Evolutionary conservation across 2,888 invertebrate genomes (phyloP).

Genomic region (Sialis lutaria): DNA sequence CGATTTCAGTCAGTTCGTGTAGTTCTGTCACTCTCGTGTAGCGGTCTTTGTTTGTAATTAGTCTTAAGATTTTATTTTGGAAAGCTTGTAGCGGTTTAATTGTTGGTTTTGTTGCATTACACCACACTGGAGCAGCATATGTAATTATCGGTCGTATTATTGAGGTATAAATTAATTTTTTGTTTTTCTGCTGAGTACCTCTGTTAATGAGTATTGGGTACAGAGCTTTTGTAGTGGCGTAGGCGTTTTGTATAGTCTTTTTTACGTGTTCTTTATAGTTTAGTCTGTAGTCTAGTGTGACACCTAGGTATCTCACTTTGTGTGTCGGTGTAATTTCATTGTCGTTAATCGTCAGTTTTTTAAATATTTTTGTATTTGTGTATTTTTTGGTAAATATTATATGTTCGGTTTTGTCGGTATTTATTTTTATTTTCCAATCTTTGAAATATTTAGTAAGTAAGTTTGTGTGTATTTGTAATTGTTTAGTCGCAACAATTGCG

Average conservation of each 20-base stretch:
- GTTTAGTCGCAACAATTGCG: constrained; percentile 4
- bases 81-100: too few species aligned
- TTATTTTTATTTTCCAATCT: constrained; percentile 9
- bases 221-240: constrained; percentile 6
- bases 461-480: constrained; percentile 7
- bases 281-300: constrained; percentile 11
- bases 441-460: constrained; percentile 5
- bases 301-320: constrained; percentile 12
- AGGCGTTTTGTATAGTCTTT: constrained; percentile 2
- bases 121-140: constrained; percentile 15
- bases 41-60: too few species aligned
- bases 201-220: constrained; percentile 6
- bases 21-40: too few species aligned
- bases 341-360: constrained; percentile 5
- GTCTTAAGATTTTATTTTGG: constrained; percentile 9
- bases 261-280: constrained; percentile 10
- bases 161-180: constrained; percentile 12
- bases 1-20: too few species aligned
- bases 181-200: constrained; percentile 8
- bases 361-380: constrained; percentile 5
- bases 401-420: constrained; percentile 8
- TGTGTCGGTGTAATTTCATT: constrained; percentile 4
- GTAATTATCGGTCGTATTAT: constrained; percentile 11
- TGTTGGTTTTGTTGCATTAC: too few species aligned
- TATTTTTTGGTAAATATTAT: constrained; percentile 9